A percentile compares a stretch with the other conserved stretches of the same genome.
phyloP scores from a whole-genome alignment of 2,797 vertebrate genomes.

The Astyanax mexicanus region DNA sequence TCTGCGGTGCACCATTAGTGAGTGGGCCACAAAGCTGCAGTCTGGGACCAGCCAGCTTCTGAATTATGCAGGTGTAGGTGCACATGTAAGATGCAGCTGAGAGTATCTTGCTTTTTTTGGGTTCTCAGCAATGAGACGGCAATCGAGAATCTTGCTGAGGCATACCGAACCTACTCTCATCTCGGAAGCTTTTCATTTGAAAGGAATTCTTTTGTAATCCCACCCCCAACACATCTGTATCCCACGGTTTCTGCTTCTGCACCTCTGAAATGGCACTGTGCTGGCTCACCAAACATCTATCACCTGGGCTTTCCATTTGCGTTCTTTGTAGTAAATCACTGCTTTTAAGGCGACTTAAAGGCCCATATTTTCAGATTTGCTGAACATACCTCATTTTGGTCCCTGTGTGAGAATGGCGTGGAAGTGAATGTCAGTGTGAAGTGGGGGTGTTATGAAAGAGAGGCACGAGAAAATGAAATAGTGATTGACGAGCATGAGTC shows the following conservation, averaged over 20 bases:
- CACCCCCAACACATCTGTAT: not conserved
- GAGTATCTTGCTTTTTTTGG: slow-evolving; percentile 8
- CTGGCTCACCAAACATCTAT: not conserved
- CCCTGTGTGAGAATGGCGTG: not conserved
- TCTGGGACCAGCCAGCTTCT: slow-evolving; percentile 30
- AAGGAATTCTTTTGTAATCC: not conserved
- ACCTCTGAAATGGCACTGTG: slow-evolving; percentile 1
- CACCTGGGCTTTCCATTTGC: not conserved
- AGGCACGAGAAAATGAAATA: slow-evolving; percentile 23
- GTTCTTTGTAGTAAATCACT: slow-evolving; percentile 2
- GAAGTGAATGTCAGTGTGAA: not conserved
- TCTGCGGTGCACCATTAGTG: slow-evolving; percentile 36
- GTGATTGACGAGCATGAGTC: slow-evolving; percentile 32
- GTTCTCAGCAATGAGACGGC: slow-evolving; percentile 9
- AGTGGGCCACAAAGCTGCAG: slow-evolving; percentile 36
- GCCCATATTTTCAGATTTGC: not conserved
- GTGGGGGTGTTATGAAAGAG: not conserved
- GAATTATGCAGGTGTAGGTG: slow-evolving; percentile 39
- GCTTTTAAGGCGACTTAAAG: slow-evolving; percentile 4
- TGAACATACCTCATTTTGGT: not conserved
- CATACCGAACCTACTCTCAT: slow-evolving; percentile 16
- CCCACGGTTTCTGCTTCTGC: not conserved
- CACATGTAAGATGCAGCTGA: slow-evolving; percentile 1
- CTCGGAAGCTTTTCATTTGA: not conserved
- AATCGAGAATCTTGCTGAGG: slow-evolving; percentile 16